Evolutionary conservation across 2,888 invertebrate genomes (phyloP), one percentile per base, ranked within the genome.

Genomic region (Baccha elongata): DNA sequence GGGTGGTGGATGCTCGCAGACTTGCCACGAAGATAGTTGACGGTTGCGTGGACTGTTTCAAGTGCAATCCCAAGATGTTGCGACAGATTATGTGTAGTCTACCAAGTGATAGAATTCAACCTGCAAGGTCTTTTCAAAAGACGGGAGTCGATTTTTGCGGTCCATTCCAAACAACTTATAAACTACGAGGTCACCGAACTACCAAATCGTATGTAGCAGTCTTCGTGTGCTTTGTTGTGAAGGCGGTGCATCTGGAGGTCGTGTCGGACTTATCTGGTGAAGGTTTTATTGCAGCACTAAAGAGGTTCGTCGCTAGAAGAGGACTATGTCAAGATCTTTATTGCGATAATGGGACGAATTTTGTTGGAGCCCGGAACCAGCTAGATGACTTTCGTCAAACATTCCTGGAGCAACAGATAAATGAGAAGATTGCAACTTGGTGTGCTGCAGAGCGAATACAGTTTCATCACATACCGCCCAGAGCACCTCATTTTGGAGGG

Each of bases 71-170:
- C 40, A 55, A 62, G 15, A n/a, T 62, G 23, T n/a, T 55, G n/a
- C 1, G 35, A 32, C 62, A 74, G 48, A 71, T 85, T 1, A 87
- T 88, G 87, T 55, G 55, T 5, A 35, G 69, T 21, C n/a, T 69
- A n/a, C 68, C 68, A 3, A 8, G 3, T 1, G 35, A 46, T n/a
- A 23, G 75, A 13, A n/a, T 84, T 10, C 55, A 37, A 15, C 17
- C 19, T 15, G 17, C 29, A 29, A 40, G 37, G 21, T 76, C 84
- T 10, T 85, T 86, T 48, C 10, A 21, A 1, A 42, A 40, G 8
- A 55, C 62, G 8, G 84, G 84, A 4, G 72, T 84, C 1, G 85
- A 85, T 60, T 85, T 83, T 32, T 78, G 62, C 17, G 85, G 85
- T 29, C 85, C 84, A 0, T 29, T 84, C 13, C 32, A 19, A 6